Evolutionary conservation across 2,797 vertebrate species (phyloP), one percentile per base, ranked within the genome.

Genomic region (Acanthurus leucopareius): DNA sequence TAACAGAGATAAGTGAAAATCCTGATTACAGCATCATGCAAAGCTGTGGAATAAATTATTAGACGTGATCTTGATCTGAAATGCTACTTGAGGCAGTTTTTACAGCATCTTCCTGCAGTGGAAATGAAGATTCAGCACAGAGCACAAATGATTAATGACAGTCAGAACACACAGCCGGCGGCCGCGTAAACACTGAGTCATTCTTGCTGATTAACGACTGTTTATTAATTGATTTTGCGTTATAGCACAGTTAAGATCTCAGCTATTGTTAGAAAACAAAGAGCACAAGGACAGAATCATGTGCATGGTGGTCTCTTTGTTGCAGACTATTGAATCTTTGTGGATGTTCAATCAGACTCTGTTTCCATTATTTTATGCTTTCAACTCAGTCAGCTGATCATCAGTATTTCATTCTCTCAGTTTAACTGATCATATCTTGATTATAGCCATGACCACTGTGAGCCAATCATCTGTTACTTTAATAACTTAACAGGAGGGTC

Each of bases 121-220:
- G 73, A 81, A 77, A 69, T 69, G 64, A 69, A 14, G 40, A 4
- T 73, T 62, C 49, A 61, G 70, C 1, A 48, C 51, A 49, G 66
- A 73, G 38, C 44, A 60, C 3, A 1, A 49, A 56, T 86, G 71
- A 69, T 86, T 88, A 67, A 86, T 75, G 72, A 77, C 42, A 40
- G 28, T 7, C 60, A 62, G 60, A 62, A 67, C 13, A 67, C 10
- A 5, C 51, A 60, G 79, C 47, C 59, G 61, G 45, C 3, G 70
- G 70, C 63, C 19, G 49, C 52, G 64, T 13, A 25, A 70, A 13
- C 2, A 2, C 76, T 19, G 64, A 76, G 53, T 80, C 81, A 65
- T 32, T 57, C 61, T 28, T 20, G 62, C 51, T 69, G 69, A 83
- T 69, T 52, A 84, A 62, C 40, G 76, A 45, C 38, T 19, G 16